A percentile compares a stretch with the other conserved stretches of the same genome.
phyloP scores from a whole-genome alignment of 2,888 invertebrate genomes.

The Nymphalis polychloros region DNA sequence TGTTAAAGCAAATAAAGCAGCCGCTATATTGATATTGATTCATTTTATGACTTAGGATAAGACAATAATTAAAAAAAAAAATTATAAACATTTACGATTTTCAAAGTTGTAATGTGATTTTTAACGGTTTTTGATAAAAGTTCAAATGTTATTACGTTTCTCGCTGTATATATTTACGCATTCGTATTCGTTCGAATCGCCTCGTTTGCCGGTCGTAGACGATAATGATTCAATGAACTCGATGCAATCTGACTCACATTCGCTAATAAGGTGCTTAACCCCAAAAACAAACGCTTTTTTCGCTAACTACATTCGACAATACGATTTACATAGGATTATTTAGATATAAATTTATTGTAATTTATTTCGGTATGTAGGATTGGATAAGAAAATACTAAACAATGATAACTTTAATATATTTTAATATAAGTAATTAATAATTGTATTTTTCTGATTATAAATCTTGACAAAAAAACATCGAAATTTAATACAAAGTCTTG shows the following conservation, averaged over 20 bases:
- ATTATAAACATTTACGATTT: neutral
- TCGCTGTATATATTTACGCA: neutral
- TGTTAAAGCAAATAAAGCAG: no score
- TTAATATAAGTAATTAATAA: no score
- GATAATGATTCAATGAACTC: slow-evolving; percentile 42
- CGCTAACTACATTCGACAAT: neutral
- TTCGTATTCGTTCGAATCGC: slow-evolving; percentile 3
- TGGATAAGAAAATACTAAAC: no score
- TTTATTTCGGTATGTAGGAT: no score
- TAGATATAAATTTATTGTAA: neutral
- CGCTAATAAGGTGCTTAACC: slow-evolving; percentile 31
- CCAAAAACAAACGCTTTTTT: slow-evolving; percentile 10
- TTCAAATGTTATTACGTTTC: neutral
- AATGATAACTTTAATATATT: no score
- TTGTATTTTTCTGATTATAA: no score
- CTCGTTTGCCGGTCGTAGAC: neutral
- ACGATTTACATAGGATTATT: neutral
- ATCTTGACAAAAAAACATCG: no score
- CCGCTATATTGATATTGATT: no score
- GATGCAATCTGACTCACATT: slow-evolving; percentile 34
- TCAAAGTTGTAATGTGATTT: neutral
- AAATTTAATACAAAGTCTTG: no score
- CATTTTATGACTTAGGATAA: no score
- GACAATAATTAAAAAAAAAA: no score
- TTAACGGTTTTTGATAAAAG: neutral